A percentile compares a stretch with the other conserved stretches of the same genome.
phyloP scores from a whole-genome alignment of 2,113 vertebrate genomes.

The Channa argus region DNA sequence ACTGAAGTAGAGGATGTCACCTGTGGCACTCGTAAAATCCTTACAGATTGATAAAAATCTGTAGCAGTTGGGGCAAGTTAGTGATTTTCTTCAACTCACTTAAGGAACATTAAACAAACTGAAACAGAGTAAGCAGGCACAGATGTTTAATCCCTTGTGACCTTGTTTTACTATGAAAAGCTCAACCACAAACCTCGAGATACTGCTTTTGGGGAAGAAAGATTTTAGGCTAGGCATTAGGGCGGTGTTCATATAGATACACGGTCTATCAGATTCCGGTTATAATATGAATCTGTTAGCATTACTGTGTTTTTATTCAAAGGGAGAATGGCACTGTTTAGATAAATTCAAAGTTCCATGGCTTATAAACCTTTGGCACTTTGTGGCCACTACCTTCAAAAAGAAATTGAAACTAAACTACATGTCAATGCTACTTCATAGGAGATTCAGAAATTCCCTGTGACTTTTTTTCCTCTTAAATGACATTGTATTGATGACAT shows the following conservation, averaged over 20 bases:
- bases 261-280: not conserved
- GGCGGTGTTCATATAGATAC: not conserved
- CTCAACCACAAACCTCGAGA: not conserved
- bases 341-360: not conserved
- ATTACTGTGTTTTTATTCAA: conserved; percentile 3
- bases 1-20: too few species aligned
- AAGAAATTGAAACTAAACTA: conserved; percentile 37
- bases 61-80: conserved; percentile 32
- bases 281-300: not conserved
- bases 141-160: conserved; percentile 25
- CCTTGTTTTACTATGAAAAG: not conserved
- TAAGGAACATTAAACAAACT: conserved; percentile 33
- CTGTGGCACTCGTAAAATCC: too few species aligned
- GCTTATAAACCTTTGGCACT: not conserved
- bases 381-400: not conserved
- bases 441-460: not conserved
- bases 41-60: too few species aligned
- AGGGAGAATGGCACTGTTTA: not conserved
- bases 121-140: not conserved
- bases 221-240: conserved; percentile 1
- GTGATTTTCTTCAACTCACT: conserved; percentile 32
- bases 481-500: conserved; percentile 24
- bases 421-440: not conserved
- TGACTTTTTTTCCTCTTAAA: conserved; percentile 30
- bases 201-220: conserved; percentile 16